phyloP scores from a whole-genome alignment of 2,113 vertebrate species.

The Hucho hucho region DNA sequence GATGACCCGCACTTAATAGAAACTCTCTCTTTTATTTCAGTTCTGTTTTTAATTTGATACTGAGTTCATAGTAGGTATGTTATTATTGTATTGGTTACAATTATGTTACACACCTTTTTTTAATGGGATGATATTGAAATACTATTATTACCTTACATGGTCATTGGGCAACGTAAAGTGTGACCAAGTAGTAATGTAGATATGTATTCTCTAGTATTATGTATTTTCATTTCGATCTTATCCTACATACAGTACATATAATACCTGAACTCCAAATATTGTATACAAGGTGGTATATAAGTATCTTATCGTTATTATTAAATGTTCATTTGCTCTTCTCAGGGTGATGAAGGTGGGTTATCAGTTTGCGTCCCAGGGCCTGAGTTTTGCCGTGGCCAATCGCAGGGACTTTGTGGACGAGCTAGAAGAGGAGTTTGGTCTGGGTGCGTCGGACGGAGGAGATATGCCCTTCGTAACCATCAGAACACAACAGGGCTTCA shows the following conservation, averaged over 20 bases:
- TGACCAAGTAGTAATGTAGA: too few relatives aligned
- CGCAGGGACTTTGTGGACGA: conserved; percentile 70
- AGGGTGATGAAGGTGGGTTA: conserved; percentile 76
- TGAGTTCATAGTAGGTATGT: neutral
- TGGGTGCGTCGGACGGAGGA: conserved; percentile 60
- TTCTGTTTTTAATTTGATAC: neutral
- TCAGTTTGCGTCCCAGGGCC: conserved; percentile 54
- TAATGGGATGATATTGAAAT: neutral
- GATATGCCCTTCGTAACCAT: conserved; percentile 72
- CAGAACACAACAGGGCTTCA: conserved; percentile 68
- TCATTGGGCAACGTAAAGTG: neutral
- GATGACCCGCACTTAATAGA: too few relatives aligned
- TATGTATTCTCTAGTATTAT: neutral
- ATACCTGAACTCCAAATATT: too few relatives aligned
- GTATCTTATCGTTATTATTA: neutral
- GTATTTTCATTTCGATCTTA: too few relatives aligned
- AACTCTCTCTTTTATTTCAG: neutral
- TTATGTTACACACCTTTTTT: neutral
- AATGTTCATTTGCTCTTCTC: neutral
- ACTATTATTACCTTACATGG: neutral
- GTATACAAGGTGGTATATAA: too few relatives aligned
- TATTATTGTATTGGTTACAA: neutral
- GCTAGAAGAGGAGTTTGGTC: conserved; percentile 74
- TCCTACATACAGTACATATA: too few relatives aligned
- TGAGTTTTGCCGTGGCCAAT: conserved; percentile 72